Base-by-base conservation (phyloP, 2,113 vertebrate species). In the Sialia sialis region DNA sequence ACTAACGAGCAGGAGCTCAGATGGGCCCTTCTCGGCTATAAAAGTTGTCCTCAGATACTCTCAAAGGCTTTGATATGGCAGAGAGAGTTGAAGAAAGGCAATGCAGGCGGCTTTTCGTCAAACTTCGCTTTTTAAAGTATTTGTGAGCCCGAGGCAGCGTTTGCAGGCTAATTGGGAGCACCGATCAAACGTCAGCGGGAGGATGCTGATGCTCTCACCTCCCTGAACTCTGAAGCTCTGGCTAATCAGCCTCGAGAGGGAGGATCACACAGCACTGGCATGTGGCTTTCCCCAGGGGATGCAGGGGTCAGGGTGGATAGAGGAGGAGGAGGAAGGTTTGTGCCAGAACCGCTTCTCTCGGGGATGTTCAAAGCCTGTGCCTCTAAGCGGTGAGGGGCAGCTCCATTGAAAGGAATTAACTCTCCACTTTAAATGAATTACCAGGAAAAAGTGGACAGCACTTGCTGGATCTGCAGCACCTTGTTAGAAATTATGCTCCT, bases 161-260 rank as follows among this genome's bases (percentile, higher is more conserved):
- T 84, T 52, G n/a, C 54, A 56, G 93, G 89, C 74, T 97, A 97
- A 96, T 94, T 92, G 91, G 94, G 80, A 91, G 80, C 73, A 19
- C 19, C 17, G 14, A 94, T 93, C 86, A 96, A 92, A 94, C 44
- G 0, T 25, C 36, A 39, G 17, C 0, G 0, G 0, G 1, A 82
- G 87, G 89, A 84, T 39, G 73, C 56, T 1, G 3, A 48, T 46
- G 80, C 58, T 82, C 41, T 91, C 84, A 30, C 41, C 80, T 75
- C 56, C 27, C 60, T 64, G 88, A 88, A 75, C 92, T 67, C 64
- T 89, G 52, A 67, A 34, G 79, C 72, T 81, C 87, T 0, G 17
- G 69, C 29, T 91, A 92, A 95, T 96, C 93, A 87, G 73, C 84
- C 87, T 72, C 0, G 0, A 87, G 87, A 94, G 62, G 27, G 69